These are phyloP conservation scores for Caerostris darwini DNA, from an alignment of 1,140 invertebrate genomes.

Conservation along the genomic window DNA sequence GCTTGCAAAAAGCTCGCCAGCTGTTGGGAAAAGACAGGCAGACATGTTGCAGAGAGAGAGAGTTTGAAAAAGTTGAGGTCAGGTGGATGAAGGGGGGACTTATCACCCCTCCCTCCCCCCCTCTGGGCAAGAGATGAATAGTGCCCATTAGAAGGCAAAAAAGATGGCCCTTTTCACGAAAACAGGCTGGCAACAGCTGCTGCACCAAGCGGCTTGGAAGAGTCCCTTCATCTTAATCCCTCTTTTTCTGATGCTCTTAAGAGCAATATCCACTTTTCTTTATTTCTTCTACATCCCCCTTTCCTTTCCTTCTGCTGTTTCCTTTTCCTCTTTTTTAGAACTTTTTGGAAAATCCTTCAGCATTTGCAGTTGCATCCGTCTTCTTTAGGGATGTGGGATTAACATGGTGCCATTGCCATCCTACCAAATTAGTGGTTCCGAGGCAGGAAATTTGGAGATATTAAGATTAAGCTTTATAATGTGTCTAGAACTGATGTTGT, in stretches of 20 bases:
- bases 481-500: too few species aligned
- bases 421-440: background rate
- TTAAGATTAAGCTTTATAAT: background rate
- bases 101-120: background rate
- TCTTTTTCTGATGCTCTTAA: conserved; percentile 30
- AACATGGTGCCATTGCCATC: background rate
- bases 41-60: background rate
- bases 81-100: conserved; percentile 41
- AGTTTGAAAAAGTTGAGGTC: conserved; percentile 73
- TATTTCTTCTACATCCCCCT: background rate
- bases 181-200: conserved; percentile 63
- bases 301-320: background rate
- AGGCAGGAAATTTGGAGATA: background rate
- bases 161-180: conserved; percentile 72
- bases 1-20: conserved; percentile 49
- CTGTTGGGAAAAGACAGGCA: conserved; percentile 23
- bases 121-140: conserved; percentile 64
- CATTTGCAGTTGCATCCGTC: background rate
- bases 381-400: background rate
- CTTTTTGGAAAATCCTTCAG: background rate
- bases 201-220: conserved; percentile 45
- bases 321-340: background rate
- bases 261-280: conserved; percentile 27
- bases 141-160: conserved; percentile 72
- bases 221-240: conserved; percentile 49